phyloP scores from a whole-genome alignment of 2,113 vertebrate species.

The Apteryx owenii region DNA sequence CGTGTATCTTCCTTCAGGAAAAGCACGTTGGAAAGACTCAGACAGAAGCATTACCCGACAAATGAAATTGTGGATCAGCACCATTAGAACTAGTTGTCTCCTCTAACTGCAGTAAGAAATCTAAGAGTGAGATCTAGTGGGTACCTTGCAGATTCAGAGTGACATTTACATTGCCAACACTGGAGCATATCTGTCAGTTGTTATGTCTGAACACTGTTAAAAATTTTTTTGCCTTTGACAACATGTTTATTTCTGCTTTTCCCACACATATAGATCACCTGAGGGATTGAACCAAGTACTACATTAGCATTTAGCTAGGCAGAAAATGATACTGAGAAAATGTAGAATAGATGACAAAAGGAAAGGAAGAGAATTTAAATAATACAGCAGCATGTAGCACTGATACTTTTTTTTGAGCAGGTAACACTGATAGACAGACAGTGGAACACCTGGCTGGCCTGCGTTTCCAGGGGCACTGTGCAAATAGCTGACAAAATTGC shows the following conservation, averaged over 20 bases:
- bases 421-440: background rate
- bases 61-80: background rate
- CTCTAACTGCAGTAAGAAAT: background rate
- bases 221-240: background rate
- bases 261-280: background rate
- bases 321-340: background rate
- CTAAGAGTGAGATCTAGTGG: background rate
- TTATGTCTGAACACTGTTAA: background rate
- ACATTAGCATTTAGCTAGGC: background rate
- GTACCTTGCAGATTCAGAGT: background rate
- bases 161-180: background rate
- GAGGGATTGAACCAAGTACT: constrained; percentile 15
- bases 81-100: background rate
- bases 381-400: background rate
- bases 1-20: background rate
- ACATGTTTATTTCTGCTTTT: background rate
- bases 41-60: background rate
- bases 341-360: background rate
- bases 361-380: background rate
- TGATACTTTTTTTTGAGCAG: background rate
- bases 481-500: constrained; percentile 63
- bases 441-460: constrained; percentile 31
- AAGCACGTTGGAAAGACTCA: background rate
- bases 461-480: background rate
- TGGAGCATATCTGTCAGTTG: background rate